Evolutionary conservation across 2,113 vertebrate species (phyloP).

Genomic region (Strix uralensis): DNA sequence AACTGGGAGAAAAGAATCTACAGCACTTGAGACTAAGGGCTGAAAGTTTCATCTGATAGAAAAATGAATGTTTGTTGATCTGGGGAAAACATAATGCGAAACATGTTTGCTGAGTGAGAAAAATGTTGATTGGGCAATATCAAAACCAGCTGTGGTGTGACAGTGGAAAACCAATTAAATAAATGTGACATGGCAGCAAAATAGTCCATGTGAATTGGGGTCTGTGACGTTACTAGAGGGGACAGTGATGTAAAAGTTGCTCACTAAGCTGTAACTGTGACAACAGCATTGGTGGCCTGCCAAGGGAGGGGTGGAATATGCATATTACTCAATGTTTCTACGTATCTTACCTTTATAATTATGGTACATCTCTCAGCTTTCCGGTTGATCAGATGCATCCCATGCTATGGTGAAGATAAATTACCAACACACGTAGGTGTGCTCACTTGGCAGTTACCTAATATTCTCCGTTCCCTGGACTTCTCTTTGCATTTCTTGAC

Average conservation of each 20-base stretch:
- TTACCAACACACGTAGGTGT: accelerated
- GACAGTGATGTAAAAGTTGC: not conserved
- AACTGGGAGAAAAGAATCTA: not conserved
- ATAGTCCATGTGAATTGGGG: not conserved
- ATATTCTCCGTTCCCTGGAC: not conserved
- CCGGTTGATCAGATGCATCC: not conserved
- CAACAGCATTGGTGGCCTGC: not conserved
- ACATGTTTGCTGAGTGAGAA: conserved; percentile 54
- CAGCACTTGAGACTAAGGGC: not conserved
- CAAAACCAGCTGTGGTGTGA: conserved; percentile 45
- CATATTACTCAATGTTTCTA: accelerated
- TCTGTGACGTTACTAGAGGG: not conserved
- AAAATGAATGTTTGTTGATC: conserved; percentile 35
- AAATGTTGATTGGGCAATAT: conserved; percentile 42
- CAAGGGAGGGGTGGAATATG: not conserved
- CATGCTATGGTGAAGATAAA: not conserved
- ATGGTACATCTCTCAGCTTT: not conserved
- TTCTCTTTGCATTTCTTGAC: not conserved
- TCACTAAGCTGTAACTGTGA: not conserved
- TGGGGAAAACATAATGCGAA: conserved; percentile 33
- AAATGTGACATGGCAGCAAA: conserved; percentile 58
- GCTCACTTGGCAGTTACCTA: not conserved
- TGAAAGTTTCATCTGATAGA: conserved; percentile 44
- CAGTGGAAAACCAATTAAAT: conserved; percentile 29
- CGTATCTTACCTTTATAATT: not conserved